phyloP scores from a whole-genome alignment of 2,797 vertebrate genomes.

The Aphelocoma californica region DNA sequence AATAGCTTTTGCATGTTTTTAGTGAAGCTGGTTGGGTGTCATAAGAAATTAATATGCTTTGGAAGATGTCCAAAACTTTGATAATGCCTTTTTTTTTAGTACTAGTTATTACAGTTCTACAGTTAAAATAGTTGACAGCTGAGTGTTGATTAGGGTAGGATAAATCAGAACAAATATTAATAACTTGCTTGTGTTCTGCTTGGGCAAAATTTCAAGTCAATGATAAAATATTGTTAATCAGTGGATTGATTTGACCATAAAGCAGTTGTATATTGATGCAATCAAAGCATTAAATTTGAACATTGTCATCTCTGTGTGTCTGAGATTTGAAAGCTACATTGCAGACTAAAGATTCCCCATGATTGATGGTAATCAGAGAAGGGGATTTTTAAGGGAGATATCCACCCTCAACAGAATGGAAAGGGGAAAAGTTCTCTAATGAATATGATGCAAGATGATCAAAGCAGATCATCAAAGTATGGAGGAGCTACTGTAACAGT shows the following conservation, averaged over 20 bases:
- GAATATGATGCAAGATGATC: conserved; percentile 42
- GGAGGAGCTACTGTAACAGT: background rate
- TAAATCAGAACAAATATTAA: background rate
- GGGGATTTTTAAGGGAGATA: background rate
- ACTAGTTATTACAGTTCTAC: background rate
- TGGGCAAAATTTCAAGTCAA: conserved; percentile 3
- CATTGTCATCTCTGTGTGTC: background rate
- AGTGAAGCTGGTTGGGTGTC: background rate
- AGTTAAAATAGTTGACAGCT: background rate
- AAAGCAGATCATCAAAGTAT: conserved; percentile 41
- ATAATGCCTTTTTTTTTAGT: background rate
- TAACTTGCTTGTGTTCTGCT: background rate
- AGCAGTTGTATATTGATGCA: conserved; percentile 9
- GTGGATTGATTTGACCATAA: conserved; percentile 38
- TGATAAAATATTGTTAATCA: conserved; percentile 48
- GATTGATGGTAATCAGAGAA: conserved; percentile 10
- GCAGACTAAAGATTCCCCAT: background rate
- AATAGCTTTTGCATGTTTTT: background rate
- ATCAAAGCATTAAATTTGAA: conserved; percentile 7
- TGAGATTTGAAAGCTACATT: background rate
- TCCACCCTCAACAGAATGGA: background rate
- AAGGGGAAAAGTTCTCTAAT: conserved; percentile 22
- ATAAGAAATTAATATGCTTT: background rate
- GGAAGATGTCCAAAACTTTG: background rate
- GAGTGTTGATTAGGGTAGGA: background rate